Evolutionary conservation across 2,888 invertebrate species (phyloP), one percentile per base, ranked within the genome.

Genomic region (Teinopalpus imperialis): DNA sequence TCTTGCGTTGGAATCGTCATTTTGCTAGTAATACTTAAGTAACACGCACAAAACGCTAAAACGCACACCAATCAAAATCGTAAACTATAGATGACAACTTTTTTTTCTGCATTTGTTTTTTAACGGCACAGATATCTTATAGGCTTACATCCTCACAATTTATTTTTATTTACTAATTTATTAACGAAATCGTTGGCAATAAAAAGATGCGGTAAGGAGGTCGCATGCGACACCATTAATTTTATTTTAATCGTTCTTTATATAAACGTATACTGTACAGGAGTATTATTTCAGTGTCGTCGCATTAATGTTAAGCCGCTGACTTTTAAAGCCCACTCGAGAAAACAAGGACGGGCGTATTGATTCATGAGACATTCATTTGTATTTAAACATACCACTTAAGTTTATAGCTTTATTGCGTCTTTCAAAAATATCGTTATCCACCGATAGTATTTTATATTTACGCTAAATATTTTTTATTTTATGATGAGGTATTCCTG

Each of bases 161-260:
- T 65, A 60, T 70, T 60, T 66, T 68, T 69, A 70, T 68, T 66
- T 64, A 66, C 61, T 62, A 73, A 81, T 82, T 78, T 81, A 83
- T 81, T 66, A 67, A 59, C 58, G 56, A 61, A 69, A 71, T 75
- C 64, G 65, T 61, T 61, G 67, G 69, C 79, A 70, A 73, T 83
- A 79, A 77, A 76, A 77, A 57, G 57, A 56, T 57, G 49, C 55
- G 42, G 57, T 71, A 85, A 85, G 68, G 80, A 77, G 86, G 86
- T 83, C 85, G 45, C n/a, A 75, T 63, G 63, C 60, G 57, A 41
- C 48, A 48, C 53, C 65, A 63, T 73, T 71, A 65, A 68, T 75
- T 69, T 70, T 64, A 62, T 56, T 69, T 64, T 69, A 68, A 73
- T 66, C 60, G 61, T 51, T 59, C 58, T 62, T 69, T 70, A 67